phyloP scores from a whole-genome alignment of 1,140 invertebrate species.

The Trichoplusia ni region DNA sequence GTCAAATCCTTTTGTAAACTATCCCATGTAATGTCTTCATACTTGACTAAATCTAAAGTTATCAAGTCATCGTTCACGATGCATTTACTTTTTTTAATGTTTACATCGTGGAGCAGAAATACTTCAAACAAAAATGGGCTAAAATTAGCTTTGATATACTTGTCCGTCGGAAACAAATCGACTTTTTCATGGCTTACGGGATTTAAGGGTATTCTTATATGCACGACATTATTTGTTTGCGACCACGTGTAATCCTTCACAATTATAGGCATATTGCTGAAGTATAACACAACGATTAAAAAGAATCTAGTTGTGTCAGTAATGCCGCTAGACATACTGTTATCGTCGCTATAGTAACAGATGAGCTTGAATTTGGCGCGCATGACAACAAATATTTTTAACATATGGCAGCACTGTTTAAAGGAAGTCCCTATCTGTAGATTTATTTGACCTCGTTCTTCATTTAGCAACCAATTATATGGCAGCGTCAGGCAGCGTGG shows the following conservation, averaged over 20 bases:
- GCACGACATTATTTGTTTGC: conserved; percentile 82
- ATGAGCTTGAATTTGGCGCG: conserved; percentile 3
- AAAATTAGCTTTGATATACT: conserved; percentile 86
- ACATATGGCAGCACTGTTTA: neutral
- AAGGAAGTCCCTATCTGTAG: neutral
- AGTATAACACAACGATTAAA: neutral
- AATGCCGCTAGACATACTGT: neutral
- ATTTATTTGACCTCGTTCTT: neutral
- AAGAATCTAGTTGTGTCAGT: neutral
- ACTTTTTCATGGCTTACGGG: conserved; percentile 80
- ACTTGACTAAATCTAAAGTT: conserved; percentile 84
- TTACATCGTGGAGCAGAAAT: conserved; percentile 83
- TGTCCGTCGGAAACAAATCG: conserved; percentile 84
- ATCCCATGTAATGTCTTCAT: conserved; percentile 81
- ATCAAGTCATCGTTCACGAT: conserved; percentile 81
- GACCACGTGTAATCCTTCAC: conserved; percentile 87
- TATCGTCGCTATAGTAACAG: conserved; percentile 9
- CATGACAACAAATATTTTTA: neutral
- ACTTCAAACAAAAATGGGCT: conserved; percentile 86
- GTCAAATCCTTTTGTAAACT: conserved; percentile 76
- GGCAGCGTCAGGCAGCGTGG: too few species aligned
- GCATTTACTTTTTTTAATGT: conserved; percentile 83
- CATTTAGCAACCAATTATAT: too few species aligned
- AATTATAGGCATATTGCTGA: conserved; percentile 85
- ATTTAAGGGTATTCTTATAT: conserved; percentile 83